Evolutionary conservation across 1,140 invertebrate genomes (phyloP).

Genomic region (Charaxes varanes): DNA sequence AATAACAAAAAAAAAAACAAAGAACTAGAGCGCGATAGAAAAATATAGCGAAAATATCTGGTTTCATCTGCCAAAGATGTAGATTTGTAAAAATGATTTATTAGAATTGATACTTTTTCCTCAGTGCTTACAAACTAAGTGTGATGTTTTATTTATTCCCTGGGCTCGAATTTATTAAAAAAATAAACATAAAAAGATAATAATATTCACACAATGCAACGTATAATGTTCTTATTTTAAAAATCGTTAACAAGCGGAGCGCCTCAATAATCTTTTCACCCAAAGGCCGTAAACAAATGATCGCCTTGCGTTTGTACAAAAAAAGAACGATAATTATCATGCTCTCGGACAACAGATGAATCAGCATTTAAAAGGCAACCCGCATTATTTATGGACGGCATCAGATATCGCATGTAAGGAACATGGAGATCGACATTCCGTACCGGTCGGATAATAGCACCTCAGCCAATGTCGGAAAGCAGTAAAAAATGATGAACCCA

Average conservation of each 20-base stretch:
- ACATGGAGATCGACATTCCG: slow-evolving; percentile 35
- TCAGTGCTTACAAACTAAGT: no score
- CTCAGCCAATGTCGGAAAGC: slow-evolving; percentile 41
- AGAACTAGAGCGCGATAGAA: no score
- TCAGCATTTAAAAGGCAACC: slow-evolving; percentile 48
- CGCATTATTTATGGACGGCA: slow-evolving; percentile 36
- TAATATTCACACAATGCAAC: no score
- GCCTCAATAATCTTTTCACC: slow-evolving; percentile 1
- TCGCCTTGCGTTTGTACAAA: slow-evolving; percentile 8
- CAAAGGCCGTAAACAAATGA: slow-evolving; percentile 6
- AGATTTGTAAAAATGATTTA: no score
- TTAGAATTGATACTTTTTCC: no score
- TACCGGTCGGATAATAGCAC: slow-evolving; percentile 26
- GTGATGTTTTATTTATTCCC: no score
- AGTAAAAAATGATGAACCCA: slow-evolving; percentile 57
- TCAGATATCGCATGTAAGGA: slow-evolving; percentile 28
- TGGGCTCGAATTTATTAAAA: no score
- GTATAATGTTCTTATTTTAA: neutral
- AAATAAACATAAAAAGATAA: no score
- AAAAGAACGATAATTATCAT: slow-evolving; percentile 29
- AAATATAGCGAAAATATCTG: no score
- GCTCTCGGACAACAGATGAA: slow-evolving; percentile 42
- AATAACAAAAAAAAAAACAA: no score
- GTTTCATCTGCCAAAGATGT: no score
- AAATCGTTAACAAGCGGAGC: neutral